A percentile compares a stretch with the other conserved stretches of the same genome.
Evolutionary conservation across 1,140 invertebrate genomes (phyloP).

Genomic region (Catajapyx aquilonaris): DNA sequence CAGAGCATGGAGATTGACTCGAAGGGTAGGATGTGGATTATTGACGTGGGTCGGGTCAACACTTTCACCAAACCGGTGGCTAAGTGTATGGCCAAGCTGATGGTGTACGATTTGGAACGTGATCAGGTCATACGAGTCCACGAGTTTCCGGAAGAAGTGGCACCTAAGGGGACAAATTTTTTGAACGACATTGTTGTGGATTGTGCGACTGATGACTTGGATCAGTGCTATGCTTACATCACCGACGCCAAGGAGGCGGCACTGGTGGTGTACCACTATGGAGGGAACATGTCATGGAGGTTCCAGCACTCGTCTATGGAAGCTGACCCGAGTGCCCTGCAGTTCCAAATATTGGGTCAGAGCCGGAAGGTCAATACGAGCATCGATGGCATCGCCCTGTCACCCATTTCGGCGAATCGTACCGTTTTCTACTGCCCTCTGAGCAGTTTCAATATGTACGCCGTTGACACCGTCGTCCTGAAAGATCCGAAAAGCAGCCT

Average conservation of each 20-base stretch:
- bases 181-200: background rate
- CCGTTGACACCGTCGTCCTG: background rate
- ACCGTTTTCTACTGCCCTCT: background rate
- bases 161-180: background rate
- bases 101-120: background rate
- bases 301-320: background rate
- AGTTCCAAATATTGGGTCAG: too few species aligned
- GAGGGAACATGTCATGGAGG: background rate
- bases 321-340: too few species aligned
- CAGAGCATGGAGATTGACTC: constrained; percentile 5
- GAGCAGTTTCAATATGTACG: background rate
- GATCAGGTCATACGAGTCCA: background rate
- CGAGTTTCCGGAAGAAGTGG: background rate
- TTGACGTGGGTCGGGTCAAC: background rate
- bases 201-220: too few species aligned
- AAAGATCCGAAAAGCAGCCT: too few species aligned
- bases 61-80: too few species aligned
- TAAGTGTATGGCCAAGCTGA: background rate
- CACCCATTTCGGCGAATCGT: background rate
- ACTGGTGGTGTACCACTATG: background rate
- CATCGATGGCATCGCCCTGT: constrained; percentile 1
- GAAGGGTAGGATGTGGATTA: constrained; percentile 1
- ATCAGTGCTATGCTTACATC: background rate
- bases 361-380: background rate
- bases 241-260: background rate